These are phyloP conservation scores for Drosophila leonis DNA, from an alignment of 2,888 invertebrate species.

Conservation along the genomic window DNA sequence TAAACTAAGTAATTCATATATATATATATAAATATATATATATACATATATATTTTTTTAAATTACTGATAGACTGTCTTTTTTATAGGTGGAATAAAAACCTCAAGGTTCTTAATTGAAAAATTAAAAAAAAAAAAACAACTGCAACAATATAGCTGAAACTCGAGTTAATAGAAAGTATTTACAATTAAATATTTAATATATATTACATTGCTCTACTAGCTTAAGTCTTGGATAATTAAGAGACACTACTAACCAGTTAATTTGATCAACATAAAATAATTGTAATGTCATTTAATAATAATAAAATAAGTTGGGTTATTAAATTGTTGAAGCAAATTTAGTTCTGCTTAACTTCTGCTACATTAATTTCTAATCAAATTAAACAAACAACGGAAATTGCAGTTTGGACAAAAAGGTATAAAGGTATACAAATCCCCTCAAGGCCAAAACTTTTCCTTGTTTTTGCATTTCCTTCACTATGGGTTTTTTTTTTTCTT, in stretches of 20 bases:
- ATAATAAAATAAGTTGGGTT: neutral
- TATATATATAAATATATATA: too few species aligned
- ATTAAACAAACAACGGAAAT: neutral
- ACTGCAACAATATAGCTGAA: too few species aligned
- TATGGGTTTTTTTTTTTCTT: constrained; percentile 7
- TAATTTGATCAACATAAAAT: neutral
- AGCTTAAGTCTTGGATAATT: neutral
- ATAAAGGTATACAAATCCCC: neutral
- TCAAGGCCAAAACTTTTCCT: constrained; percentile 42
- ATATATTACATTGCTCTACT: too few species aligned
- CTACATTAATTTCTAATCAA: constrained; percentile 1
- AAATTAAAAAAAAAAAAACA: too few species aligned
- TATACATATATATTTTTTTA: too few species aligned
- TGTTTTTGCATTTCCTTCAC: constrained; percentile 26
- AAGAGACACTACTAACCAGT: too few species aligned
- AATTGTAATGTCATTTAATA: neutral
- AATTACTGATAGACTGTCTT: too few species aligned
- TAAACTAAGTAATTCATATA: too few species aligned
- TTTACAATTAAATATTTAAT: too few species aligned
- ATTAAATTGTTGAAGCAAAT: neutral
- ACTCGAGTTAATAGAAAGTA: too few species aligned
- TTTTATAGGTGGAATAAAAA: too few species aligned
- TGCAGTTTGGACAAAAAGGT: neutral
- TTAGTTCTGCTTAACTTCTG: neutral
- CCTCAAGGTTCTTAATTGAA: too few species aligned